Conservation (phyloP, 2,113 vertebrate species). For the Entomyzon cyanotis region DNA sequence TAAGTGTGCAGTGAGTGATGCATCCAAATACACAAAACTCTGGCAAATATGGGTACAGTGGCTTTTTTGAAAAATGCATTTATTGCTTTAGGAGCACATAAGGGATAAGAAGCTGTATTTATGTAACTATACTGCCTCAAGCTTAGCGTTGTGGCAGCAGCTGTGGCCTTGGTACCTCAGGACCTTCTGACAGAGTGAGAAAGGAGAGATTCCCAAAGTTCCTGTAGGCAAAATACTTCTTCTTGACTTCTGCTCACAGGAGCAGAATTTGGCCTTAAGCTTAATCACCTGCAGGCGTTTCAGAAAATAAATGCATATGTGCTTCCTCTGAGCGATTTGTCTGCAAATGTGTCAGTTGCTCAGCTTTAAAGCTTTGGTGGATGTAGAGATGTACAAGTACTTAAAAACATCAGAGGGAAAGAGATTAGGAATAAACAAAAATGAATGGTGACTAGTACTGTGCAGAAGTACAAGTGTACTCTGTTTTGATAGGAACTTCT, state of each 20-base stretch:
- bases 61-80: background rate
- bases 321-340: background rate
- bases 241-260: background rate
- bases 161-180: conserved; percentile 29
- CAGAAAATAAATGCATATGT: background rate
- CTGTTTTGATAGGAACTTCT: background rate
- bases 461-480: background rate
- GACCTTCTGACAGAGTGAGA: background rate
- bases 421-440: background rate
- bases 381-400: background rate
- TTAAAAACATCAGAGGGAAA: background rate
- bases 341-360: background rate
- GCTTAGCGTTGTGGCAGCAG: conserved; percentile 7
- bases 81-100: background rate
- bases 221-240: conserved; percentile 5
- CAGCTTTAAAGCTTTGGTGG: background rate
- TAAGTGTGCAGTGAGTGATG: background rate
- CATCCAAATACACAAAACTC: background rate
- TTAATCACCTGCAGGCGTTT: background rate
- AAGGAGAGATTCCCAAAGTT: background rate
- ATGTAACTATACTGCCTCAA: conserved; percentile 3
- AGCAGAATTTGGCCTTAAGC: conserved; percentile 27
- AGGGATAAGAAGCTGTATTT: background rate
- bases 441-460: background rate
- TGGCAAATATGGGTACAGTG: background rate